phyloP scores from a whole-genome alignment of 2,797 vertebrate genomes.

The Philypnodon macrostomus region DNA sequence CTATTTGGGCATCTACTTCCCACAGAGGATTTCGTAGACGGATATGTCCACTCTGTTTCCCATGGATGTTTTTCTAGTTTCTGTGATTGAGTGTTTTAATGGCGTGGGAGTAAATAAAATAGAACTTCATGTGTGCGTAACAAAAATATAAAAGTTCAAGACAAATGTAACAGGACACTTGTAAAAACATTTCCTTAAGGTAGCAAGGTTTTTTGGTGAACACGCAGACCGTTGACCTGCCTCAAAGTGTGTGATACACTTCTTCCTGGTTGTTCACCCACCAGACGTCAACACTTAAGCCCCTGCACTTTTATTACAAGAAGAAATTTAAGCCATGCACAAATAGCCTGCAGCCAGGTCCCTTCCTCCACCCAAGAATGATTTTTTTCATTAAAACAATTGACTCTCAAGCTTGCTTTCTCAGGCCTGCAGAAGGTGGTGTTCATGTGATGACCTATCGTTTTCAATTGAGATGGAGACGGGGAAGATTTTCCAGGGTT shows the following conservation, averaged over 20 bases:
- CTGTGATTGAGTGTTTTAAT: conserved; percentile 37
- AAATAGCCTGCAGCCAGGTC: conserved; percentile 64
- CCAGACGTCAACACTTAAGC: conserved; percentile 42
- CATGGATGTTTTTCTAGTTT: conserved; percentile 8
- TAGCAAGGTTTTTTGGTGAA: conserved; percentile 6
- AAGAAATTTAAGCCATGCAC: conserved; percentile 72
- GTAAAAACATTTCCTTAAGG: conserved; percentile 12
- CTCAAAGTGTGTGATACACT: conserved; percentile 19
- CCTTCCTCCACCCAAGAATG: conserved; percentile 53
- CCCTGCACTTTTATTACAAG: conserved; percentile 65
- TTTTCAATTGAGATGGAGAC: too few relatives aligned
- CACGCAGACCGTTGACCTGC: conserved; percentile 12
- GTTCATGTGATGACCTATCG: too few relatives aligned
- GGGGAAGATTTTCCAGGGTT: too few relatives aligned
- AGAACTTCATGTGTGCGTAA: conserved; percentile 1
- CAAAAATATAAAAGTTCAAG: conserved; percentile 12
- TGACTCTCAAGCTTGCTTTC: conserved; percentile 58
- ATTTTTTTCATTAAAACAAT: conserved; percentile 75
- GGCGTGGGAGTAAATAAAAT: conserved; percentile 28
- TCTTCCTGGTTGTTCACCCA: conserved; percentile 45
- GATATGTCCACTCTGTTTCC: conserved; percentile 17
- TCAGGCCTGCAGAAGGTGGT: conserved; percentile 42
- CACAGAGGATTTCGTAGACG: conserved; percentile 3
- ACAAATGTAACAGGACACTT: conserved; percentile 7
- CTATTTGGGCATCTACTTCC: conserved; percentile 11